Conservation (phyloP, 1,140 invertebrate species). For the Aplysia californica region DNA sequence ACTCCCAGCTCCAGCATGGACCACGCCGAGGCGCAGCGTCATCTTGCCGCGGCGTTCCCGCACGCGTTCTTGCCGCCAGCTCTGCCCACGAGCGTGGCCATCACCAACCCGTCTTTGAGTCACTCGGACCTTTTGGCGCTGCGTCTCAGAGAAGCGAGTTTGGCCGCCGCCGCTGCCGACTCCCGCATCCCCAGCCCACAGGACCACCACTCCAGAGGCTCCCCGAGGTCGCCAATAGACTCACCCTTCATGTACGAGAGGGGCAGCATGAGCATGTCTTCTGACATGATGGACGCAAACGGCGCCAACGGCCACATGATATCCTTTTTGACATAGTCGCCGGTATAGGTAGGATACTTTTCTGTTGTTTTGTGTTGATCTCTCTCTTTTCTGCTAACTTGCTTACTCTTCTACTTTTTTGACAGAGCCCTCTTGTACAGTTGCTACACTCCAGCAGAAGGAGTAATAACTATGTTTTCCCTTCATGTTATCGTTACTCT, state of each 20-base stretch:
- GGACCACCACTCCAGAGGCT: constrained; percentile 44
- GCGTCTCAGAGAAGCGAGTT: constrained; percentile 78
- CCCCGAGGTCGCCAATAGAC: constrained; percentile 52
- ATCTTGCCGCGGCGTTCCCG: constrained; percentile 35
- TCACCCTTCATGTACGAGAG: constrained; percentile 45
- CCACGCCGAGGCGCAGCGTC: constrained; percentile 35
- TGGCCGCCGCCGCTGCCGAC: constrained; percentile 66
- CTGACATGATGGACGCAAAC: constrained; percentile 41
- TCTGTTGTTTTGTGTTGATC: neutral
- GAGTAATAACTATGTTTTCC: too few relatives aligned
- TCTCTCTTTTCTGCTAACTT: too few relatives aligned
- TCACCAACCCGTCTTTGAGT: constrained; percentile 94
- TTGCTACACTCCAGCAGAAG: too few relatives aligned
- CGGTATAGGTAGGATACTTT: too few relatives aligned
- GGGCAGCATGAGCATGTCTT: constrained; percentile 8
- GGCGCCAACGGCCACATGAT: constrained; percentile 58
- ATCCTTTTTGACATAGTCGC: too few relatives aligned
- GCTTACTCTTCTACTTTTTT: too few relatives aligned
- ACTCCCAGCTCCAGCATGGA: constrained; percentile 41
- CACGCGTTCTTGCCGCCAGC: constrained; percentile 76
- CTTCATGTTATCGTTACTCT: too few relatives aligned
- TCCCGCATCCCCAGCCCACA: constrained; percentile 46
- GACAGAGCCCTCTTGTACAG: too few relatives aligned
- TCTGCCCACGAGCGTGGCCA: constrained; percentile 91
- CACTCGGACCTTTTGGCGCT: constrained; percentile 83